phyloP scores from a whole-genome alignment of 2,113 vertebrate genomes.

The Upupa epops region DNA sequence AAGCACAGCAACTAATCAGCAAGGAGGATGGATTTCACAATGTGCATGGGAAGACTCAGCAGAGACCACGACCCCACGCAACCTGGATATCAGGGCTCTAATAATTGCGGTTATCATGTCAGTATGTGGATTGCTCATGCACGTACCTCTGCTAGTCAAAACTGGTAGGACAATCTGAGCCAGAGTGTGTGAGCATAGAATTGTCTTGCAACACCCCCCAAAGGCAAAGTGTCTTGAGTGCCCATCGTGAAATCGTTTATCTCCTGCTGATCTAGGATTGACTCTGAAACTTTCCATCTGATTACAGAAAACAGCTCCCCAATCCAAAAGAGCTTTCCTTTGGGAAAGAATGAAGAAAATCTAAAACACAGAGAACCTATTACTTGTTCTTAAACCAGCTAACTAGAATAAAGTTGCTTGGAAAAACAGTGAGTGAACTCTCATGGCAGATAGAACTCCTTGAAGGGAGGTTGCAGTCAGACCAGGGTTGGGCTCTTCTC shows the following conservation, averaged over 20 bases:
- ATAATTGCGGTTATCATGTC: background rate
- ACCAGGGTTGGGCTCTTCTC: too few relatives aligned
- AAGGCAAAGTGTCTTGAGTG: background rate
- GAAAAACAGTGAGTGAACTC: background rate
- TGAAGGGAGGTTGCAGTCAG: too few relatives aligned
- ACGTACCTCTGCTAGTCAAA: background rate
- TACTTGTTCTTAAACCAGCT: background rate
- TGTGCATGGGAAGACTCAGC: background rate
- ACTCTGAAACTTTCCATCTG: background rate
- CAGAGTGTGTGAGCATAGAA: background rate
- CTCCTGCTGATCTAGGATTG: too few relatives aligned
- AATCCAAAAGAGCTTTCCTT: background rate
- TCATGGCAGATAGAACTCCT: background rate
- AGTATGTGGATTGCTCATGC: background rate
- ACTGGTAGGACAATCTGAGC: background rate
- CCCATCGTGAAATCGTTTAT: background rate
- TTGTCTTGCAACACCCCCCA: background rate
- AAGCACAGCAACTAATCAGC: background rate
- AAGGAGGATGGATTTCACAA: background rate
- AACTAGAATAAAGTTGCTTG: background rate
- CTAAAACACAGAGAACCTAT: background rate
- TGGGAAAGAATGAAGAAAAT: background rate
- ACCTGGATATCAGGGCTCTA: background rate
- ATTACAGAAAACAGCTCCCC: background rate
- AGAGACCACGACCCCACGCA: background rate